Base-by-base conservation (phyloP, 2,888 invertebrate species). In the Dasysyrphus tricinctus region DNA sequence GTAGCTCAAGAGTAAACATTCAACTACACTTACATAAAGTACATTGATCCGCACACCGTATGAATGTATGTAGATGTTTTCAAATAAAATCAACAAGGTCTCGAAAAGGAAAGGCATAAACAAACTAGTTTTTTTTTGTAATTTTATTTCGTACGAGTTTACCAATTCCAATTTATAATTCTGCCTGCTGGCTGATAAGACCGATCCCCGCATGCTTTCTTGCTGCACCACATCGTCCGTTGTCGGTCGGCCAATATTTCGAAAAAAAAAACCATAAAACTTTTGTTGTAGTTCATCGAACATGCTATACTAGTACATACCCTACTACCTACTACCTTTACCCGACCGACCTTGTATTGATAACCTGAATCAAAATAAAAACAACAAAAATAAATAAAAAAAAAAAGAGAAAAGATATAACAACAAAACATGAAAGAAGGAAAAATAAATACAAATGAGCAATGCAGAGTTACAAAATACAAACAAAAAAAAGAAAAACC, bases 311-410 rank as follows among this genome's bases (percentile, higher is more conserved):
- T 24, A 14, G 0, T 65, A 44, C 42, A 37, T 39, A 29, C 47
- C 16, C 24, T n/a, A 39, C 56, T 72, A 56, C 65, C 59, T 56
- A 49, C 77, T 84, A 84, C 85, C 85, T 85, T 85, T 85, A 81
- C 85, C 85, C 85, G 77, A 80, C 85, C 85, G 85, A 85, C 85
- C 85, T 85, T 85, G 85, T 81, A 85, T 81, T 85, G 85, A 85
- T 85, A 85, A 85, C 85, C 85, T 85, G 85, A 85, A 70, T 85
- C 12, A 34, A 85, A 76, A 84, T 72, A 79, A 75, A 63, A 24
- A 24, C 24, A 72, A 37, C 37, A 63, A 16, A 59, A 72, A 84
- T 70, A 83, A 70, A 63, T 3, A 4, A 32, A 72, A 42, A 39
- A 63, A 24, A 54, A 75, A 84, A 70, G 14, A 54, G 51, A 63